Evolutionary conservation across 2,888 invertebrate genomes (phyloP), one percentile per base, ranked within the genome.

Genomic region (Nemoura dubitans): DNA sequence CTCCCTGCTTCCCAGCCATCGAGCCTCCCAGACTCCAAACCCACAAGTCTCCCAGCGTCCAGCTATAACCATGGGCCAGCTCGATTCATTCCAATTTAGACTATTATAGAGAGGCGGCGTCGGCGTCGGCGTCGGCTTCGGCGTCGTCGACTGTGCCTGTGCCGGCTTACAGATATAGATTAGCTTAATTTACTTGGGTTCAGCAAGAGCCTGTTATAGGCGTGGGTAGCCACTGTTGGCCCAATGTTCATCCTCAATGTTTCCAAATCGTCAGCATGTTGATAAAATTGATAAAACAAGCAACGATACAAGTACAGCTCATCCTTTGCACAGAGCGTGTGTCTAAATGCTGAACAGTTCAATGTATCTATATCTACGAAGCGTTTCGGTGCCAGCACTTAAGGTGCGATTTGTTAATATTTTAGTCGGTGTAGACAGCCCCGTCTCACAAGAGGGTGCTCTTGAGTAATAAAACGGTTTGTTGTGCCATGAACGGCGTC

Each of bases 41-140:
- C 59, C 14, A 10, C 16, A 10, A 21, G 59, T 21, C 59, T 59
- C 14, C 21, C 59, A 59, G 14, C 14, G 59, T 59, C 10, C 59
- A 59, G 59, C 10, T 21, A 36, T 36, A 59, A 14, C 59, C 59
- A 59, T 36, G 36, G 59, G 59, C 59, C 59, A 59, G 59, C 59
- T 59, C 59, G 14, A 59, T 59, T 59, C 59, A 59, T 59, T 59
- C 59, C 59, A 59, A 59, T 59, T 59, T 59, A 21, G 59, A 59
- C 59, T 21, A 59, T 59, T 59, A 59, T 59, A 59, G 59, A 59
- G 59, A 59, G 59, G 59, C 78, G 28, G n/a, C n/a, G n/a, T n/a
- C n/a, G 78, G 10, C 26, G 78, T 3, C 78, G 27, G 10, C 26
- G 78, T 36, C 78, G 78, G 6, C 28, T 2, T 25, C 78, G 28